Percentiles rank a stretch among this genome's conserved stretches.
Evolutionary conservation across 2,888 invertebrate genomes (phyloP).

Genomic region (Keiferia lycopersicella): DNA sequence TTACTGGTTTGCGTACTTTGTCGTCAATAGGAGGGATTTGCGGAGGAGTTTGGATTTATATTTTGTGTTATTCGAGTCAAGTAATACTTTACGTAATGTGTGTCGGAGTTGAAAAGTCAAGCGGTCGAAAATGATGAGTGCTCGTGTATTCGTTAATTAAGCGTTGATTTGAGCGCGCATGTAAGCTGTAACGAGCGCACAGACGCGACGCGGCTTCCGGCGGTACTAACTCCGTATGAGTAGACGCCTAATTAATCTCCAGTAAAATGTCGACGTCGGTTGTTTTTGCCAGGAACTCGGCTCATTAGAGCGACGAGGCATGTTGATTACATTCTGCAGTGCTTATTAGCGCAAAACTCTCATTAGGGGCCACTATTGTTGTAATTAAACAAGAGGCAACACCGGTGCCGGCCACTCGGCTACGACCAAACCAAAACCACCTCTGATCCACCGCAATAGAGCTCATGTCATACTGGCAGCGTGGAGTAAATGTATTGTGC

Average conservation of each 20-base stretch:
- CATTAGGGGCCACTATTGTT: conserved; percentile 81
- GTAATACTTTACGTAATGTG: not conserved
- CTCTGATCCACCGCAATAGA: conserved; percentile 52
- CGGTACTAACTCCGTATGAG: conserved; percentile 58
- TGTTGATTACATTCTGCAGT: conserved; percentile 81
- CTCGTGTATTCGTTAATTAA: conserved; percentile 31
- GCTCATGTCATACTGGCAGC: conserved; percentile 34
- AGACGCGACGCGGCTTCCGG: conserved; percentile 21
- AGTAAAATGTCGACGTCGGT: conserved; percentile 75
- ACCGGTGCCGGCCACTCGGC: conserved; percentile 46
- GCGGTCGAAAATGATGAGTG: conserved; percentile 2
- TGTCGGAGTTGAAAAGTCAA: not conserved
- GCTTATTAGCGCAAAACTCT: conserved; percentile 80
- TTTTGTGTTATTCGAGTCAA: no score
- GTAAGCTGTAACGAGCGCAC: conserved; percentile 43
- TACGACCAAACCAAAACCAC: conserved; percentile 48
- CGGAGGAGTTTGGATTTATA: not conserved
- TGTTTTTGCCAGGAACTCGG: conserved; percentile 78
- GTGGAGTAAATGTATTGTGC: conserved; percentile 58
- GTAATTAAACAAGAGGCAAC: conserved; percentile 79
- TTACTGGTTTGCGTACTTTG: conserved; percentile 69
- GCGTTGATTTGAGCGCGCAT: conserved; percentile 45
- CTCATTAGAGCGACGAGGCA: conserved; percentile 79
- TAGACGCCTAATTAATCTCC: conserved; percentile 77
- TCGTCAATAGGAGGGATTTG: conserved; percentile 64